Base-by-base conservation (phyloP, 2,888 invertebrate genomes). In the Tetragnatha montana region DNA sequence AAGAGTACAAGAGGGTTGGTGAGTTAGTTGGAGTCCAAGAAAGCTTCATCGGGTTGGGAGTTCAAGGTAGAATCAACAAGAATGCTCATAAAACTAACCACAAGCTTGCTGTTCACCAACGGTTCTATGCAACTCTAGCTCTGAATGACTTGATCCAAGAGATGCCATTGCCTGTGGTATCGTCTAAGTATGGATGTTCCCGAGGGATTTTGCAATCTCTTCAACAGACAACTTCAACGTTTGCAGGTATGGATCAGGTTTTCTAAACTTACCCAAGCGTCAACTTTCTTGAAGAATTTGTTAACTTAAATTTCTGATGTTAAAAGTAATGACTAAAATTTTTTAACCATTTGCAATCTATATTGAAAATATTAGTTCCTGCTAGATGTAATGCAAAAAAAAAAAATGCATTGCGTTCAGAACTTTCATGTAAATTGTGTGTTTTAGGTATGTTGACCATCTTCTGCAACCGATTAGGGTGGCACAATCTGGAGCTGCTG, bases 141-240 rank as follows among this genome's bases (percentile, higher is more conserved):
- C 94, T 99, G 87, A 96, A 97, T 93, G 99, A 99, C 93, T 95
- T 99, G 91, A 97, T 99, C 0, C 97, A 97, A 93, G 99, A 99
- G 94, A 95, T 96, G 51, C 96, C 98, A 6, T 94, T 99, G 81
- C 95, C 95, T 86, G 94, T 95, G 84, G 98, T 98, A 0, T 96
- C 97, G n/a, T 93, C 93, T 12, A 98, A 97, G 93, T 99, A 96
- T 93, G 96, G 95, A 92, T 97, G 97, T 92, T 96, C 96, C 86
- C 96, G 98, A 84, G 99, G 99, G 17, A 95, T 97, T 94, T 94
- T 99, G 35, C 99, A 99, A 94, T 96, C 97, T 88, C 95, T 99
- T 50, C 99, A 99, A 94, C 98, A 98, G 93, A 96, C 97, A 87
- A 96, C 99, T 0, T 96, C 99, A 68, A 98, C 98, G 10, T 90